phyloP scores from a whole-genome alignment of 2,888 invertebrate genomes.

The Polymixis flavicincta region DNA sequence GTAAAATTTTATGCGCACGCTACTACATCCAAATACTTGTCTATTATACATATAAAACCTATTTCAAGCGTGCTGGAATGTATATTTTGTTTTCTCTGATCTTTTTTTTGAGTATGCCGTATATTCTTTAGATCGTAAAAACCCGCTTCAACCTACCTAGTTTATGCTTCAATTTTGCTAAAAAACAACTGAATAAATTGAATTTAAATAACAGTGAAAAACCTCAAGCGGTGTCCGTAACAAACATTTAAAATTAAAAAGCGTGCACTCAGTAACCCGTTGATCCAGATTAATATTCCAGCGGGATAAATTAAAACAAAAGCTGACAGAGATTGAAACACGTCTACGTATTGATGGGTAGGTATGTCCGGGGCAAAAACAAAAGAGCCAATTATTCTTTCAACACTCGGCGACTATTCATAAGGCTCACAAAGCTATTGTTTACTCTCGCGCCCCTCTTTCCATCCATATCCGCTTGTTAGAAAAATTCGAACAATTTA shows the following conservation, averaged over 20 bases:
- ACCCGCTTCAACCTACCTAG: background rate
- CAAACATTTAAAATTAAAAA: constrained; percentile 15
- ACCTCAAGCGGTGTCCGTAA: background rate
- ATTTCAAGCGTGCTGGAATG: constrained; percentile 30
- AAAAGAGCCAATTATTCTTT: constrained; percentile 71
- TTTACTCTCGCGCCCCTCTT: constrained; percentile 56
- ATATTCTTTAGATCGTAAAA: constrained; percentile 30
- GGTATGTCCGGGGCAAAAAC: constrained; percentile 50
- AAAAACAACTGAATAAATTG: background rate
- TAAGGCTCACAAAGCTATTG: constrained; percentile 67
- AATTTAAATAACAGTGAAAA: constrained; percentile 10
- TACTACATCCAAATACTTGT: constrained; percentile 48
- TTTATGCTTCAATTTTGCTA: background rate
- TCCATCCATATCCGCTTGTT: constrained; percentile 52
- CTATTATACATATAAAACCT: constrained; percentile 53
- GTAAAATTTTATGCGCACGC: constrained; percentile 63
- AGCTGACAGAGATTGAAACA: constrained; percentile 64
- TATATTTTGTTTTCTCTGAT: constrained; percentile 42
- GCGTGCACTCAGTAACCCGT: constrained; percentile 37
- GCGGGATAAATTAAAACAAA: constrained; percentile 67
- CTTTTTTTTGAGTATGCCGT: constrained; percentile 21
- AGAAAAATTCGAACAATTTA: constrained; percentile 59
- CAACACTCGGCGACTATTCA: constrained; percentile 70
- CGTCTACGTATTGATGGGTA: constrained; percentile 67
- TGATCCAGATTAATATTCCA: constrained; percentile 64